Percentiles rank a stretch among this genome's conserved stretches.
Evolutionary conservation across 2,888 invertebrate species (phyloP).

Genomic region (Gymnosoma rotundatum): DNA sequence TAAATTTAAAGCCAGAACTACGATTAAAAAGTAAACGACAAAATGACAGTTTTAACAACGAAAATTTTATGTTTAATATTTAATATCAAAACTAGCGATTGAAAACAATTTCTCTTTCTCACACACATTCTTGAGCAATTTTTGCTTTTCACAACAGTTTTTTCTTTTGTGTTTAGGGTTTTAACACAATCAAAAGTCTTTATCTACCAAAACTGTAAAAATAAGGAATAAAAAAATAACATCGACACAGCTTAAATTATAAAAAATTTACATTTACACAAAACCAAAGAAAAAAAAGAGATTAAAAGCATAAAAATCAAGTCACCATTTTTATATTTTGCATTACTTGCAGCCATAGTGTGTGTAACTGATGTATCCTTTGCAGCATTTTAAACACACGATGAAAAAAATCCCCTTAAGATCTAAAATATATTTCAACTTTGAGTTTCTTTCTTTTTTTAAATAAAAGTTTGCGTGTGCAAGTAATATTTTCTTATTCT

Average conservation of each 20-base stretch:
- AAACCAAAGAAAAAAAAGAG: background rate
- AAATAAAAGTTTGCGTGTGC: background rate
- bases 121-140: too few relatives aligned
- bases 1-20: too few relatives aligned
- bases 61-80: too few relatives aligned
- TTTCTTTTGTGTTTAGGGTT: background rate
- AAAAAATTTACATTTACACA: too few relatives aligned
- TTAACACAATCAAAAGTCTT: too few relatives aligned
- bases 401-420: constrained; percentile 7
- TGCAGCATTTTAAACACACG: background rate
- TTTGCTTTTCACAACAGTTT: constrained; percentile 27
- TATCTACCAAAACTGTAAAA: too few relatives aligned
- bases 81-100: too few relatives aligned
- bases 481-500: background rate
- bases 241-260: too few relatives aligned
- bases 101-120: too few relatives aligned
- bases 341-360: background rate
- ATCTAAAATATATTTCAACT: background rate
- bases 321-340: background rate
- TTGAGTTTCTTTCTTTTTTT: constrained; percentile 4
- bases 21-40: too few relatives aligned
- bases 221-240: too few relatives aligned
- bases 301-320: constrained; percentile 6
- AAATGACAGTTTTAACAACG: too few relatives aligned
- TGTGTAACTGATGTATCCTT: background rate